Percentiles rank a stretch among this genome's conserved stretches.
Conservation (phyloP, 2,888 invertebrate species). For the Clistopyga incitator region DNA sequence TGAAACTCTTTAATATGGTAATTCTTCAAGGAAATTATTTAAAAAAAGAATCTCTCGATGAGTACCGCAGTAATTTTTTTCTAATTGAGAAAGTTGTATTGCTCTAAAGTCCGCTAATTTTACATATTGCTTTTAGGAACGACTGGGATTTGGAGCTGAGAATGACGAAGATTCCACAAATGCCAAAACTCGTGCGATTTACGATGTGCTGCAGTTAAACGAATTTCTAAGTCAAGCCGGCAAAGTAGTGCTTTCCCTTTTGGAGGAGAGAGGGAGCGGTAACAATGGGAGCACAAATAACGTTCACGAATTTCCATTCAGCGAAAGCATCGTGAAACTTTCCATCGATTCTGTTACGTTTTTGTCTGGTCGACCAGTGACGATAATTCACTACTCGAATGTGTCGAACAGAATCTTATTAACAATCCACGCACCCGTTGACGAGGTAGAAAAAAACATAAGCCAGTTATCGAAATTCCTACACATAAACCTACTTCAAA, state of each 20-base stretch:
- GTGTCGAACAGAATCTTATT: conserved; percentile 83
- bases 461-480: too few relatives aligned
- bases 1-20: conserved; percentile 81
- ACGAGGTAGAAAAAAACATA: conserved; percentile 72
- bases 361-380: conserved; percentile 83
- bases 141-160: conserved; percentile 82
- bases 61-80: not conserved
- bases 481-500: too few relatives aligned
- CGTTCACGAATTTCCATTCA: conserved; percentile 84
- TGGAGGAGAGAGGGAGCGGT: conserved; percentile 82
- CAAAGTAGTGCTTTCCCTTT: conserved; percentile 84
- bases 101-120: not conserved
- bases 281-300: conserved; percentile 74
- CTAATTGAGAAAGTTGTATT: not conserved
- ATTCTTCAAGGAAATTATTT: not conserved
- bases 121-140: conserved; percentile 74
- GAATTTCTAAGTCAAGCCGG: conserved; percentile 83
- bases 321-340: conserved; percentile 84
- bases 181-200: conserved; percentile 67
- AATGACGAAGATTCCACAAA: conserved; percentile 62
- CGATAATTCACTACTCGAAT: conserved; percentile 83
- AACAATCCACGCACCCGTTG: conserved; percentile 83
- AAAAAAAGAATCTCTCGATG: not conserved
- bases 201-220: conserved; percentile 82
- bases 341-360: conserved; percentile 82